phyloP scores from a whole-genome alignment of 2,113 vertebrate species.

The Phylloscopus whistleri region DNA sequence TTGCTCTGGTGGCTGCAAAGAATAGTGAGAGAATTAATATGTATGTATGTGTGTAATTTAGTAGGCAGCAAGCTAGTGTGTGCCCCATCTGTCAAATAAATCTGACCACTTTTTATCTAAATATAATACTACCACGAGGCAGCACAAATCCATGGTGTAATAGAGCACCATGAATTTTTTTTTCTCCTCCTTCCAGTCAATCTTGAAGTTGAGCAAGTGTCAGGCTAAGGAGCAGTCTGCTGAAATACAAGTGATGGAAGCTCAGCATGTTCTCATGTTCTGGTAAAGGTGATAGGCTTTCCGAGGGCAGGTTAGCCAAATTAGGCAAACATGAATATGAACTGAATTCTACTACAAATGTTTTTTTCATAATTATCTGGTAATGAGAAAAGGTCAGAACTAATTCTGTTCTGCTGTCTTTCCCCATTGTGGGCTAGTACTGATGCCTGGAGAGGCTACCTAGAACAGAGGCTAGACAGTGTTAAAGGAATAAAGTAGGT shows the following conservation, averaged over 20 bases:
- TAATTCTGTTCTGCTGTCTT: background rate
- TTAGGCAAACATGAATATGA: background rate
- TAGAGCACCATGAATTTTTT: background rate
- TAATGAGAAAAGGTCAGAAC: background rate
- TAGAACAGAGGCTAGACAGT: background rate
- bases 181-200: background rate
- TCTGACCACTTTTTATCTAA: background rate
- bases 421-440: rapidly evolving
- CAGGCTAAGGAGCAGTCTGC: background rate
- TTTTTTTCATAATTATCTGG: background rate
- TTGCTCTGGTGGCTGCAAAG: background rate
- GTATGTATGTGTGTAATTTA: background rate
- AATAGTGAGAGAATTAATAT: background rate
- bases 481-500: background rate
- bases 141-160: background rate
- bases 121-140: background rate
- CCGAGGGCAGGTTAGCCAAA: background rate
- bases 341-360: background rate
- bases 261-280: background rate
- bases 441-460: background rate
- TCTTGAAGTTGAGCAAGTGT: background rate
- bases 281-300: background rate
- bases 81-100: background rate
- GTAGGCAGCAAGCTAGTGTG: background rate
- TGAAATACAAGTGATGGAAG: background rate